A percentile compares a stretch with the other conserved stretches of the same genome.
phyloP scores from a whole-genome alignment of 2,113 vertebrate genomes.

The Raja brachyura region DNA sequence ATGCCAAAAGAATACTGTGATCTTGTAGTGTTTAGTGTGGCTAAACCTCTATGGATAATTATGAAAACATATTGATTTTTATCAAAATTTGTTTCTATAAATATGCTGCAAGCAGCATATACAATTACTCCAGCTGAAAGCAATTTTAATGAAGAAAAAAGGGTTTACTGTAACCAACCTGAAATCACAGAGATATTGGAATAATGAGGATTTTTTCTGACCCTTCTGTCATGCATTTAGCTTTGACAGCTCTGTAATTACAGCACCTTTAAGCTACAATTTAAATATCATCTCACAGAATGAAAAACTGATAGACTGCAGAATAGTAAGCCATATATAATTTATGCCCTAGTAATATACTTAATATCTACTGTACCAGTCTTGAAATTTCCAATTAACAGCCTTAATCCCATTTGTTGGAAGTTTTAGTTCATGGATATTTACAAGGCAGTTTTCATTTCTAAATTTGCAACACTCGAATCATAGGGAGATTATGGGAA shows the following conservation, averaged over 20 bases:
- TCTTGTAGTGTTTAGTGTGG: not conserved
- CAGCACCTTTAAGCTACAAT: slow-evolving; percentile 15
- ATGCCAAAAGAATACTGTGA: not conserved
- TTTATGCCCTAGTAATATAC: slow-evolving; percentile 17
- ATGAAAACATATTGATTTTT: not conserved
- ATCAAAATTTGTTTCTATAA: not conserved
- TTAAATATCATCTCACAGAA: slow-evolving; percentile 36
- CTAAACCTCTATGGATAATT: not conserved
- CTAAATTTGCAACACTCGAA: not conserved
- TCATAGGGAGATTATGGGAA: not conserved
- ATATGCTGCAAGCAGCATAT: not conserved
- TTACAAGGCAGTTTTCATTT: not conserved
- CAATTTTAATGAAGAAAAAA: not conserved
- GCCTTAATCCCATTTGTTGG: slow-evolving; percentile 11
- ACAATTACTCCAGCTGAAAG: not conserved
- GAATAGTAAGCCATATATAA: slow-evolving; percentile 29
- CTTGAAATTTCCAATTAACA: slow-evolving; percentile 32
- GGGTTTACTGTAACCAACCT: not conserved
- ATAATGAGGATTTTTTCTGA: slow-evolving; percentile 20
- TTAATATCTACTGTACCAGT: slow-evolving; percentile 25
- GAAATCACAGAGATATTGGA: not conserved
- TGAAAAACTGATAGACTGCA: not conserved
- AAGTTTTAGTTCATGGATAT: slow-evolving; percentile 32
- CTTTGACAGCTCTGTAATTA: slow-evolving; percentile 22
- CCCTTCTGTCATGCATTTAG: slow-evolving; percentile 18